A percentile compares a stretch with the other conserved stretches of the same genome.
Evolutionary conservation across 2,888 invertebrate species (phyloP).

Genomic region (Leptinotarsa peninsularis): DNA sequence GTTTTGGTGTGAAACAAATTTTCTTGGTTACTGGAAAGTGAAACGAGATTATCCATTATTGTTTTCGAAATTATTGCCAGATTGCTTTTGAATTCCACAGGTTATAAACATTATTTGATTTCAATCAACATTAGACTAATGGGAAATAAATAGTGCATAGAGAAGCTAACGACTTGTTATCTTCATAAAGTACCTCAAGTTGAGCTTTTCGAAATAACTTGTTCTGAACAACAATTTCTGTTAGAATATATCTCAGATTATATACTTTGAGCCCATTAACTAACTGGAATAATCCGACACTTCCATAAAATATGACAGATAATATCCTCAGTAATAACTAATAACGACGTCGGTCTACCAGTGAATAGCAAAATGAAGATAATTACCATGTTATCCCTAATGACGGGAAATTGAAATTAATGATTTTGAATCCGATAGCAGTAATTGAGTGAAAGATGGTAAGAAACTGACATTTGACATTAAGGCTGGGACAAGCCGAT

Average conservation of each 20-base stretch:
- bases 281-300: neutral
- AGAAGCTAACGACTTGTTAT: neutral
- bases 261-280: neutral
- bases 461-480: too few relatives aligned
- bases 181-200: too few relatives aligned
- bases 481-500: too few relatives aligned
- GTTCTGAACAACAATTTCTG: too few relatives aligned
- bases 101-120: neutral
- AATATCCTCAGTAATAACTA: neutral
- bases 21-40: too few relatives aligned
- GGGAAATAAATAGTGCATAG: neutral
- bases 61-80: too few relatives aligned
- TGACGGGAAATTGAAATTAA: neutral
- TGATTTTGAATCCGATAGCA: neutral
- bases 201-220: too few relatives aligned
- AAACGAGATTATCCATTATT: too few relatives aligned
- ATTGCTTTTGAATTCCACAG: too few relatives aligned
- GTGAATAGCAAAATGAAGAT: neutral
- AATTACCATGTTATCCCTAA: neutral
- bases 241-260: neutral
- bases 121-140: neutral
- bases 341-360: neutral
- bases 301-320: neutral
- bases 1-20: too few relatives aligned
- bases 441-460: too few relatives aligned